phyloP scores from a whole-genome alignment of 2,888 invertebrate species.

The Byasa hedistus region DNA sequence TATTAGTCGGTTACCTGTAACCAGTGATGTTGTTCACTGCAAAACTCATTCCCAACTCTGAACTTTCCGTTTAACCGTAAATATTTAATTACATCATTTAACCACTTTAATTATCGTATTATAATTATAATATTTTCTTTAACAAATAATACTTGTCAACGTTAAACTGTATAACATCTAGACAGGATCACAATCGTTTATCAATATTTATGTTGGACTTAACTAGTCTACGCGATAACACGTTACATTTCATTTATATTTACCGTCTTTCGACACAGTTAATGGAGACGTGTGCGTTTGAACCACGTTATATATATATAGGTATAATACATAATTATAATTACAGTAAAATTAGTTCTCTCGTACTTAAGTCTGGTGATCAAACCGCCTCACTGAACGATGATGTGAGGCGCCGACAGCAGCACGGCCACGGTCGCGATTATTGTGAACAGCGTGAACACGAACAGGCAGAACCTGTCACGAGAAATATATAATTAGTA shows the following conservation, averaged over 20 bases:
- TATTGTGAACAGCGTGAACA: constrained; percentile 96
- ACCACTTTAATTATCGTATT: constrained; percentile 30
- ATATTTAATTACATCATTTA: constrained; percentile 37
- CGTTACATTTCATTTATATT: constrained; percentile 52
- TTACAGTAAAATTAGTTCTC: constrained; percentile 72
- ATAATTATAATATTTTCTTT: constrained; percentile 38
- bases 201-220: constrained; percentile 59
- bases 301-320: constrained; percentile 54
- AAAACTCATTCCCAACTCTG: background rate
- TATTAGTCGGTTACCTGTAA: too few species aligned
- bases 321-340: constrained; percentile 44
- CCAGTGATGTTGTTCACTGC: background rate
- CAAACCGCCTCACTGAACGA: constrained; percentile 86
- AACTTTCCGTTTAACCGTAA: constrained; percentile 32
- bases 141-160: constrained; percentile 71
- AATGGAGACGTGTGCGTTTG: constrained; percentile 73
- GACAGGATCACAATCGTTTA: constrained; percentile 76
- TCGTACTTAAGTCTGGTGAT: constrained; percentile 44
- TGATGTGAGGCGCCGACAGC: constrained; percentile 95
- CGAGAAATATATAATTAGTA: constrained; percentile 40
- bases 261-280: constrained; percentile 67
- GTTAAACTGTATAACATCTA: constrained; percentile 68
- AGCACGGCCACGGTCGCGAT: constrained; percentile 95
- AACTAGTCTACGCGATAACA: constrained; percentile 52
- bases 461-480: constrained; percentile 93